Percentiles rank a stretch among this genome's conserved stretches.
Conservation (phyloP, 2,888 invertebrate genomes). For the Hypena proboscidalis region DNA sequence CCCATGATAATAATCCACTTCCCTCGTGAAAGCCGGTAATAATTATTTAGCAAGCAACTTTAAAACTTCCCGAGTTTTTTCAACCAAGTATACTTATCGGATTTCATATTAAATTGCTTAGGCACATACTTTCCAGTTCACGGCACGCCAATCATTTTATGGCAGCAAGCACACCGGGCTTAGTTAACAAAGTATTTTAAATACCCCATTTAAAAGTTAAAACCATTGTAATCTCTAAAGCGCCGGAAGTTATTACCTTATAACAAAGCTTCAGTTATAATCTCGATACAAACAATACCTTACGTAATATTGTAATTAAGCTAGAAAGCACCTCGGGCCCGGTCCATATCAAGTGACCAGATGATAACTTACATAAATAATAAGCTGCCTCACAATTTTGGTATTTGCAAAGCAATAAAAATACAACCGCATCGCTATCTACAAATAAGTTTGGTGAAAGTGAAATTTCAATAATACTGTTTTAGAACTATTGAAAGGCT, state of each 20-base stretch:
- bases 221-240: slow-evolving; percentile 38
- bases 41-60: no score
- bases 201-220: slow-evolving; percentile 18
- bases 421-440: slow-evolving; percentile 53
- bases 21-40: no score
- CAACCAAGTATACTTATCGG: no score
- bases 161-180: slow-evolving; percentile 29
- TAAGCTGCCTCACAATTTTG: slow-evolving; percentile 65
- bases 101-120: no score
- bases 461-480: slow-evolving; percentile 72
- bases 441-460: slow-evolving; percentile 73
- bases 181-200: slow-evolving; percentile 33
- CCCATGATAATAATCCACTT: no score
- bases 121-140: slow-evolving; percentile 33
- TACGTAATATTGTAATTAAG: slow-evolving; percentile 60
- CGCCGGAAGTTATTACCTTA: slow-evolving; percentile 42
- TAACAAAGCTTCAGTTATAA: slow-evolving; percentile 44
- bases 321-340: slow-evolving; percentile 58
- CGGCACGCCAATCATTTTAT: slow-evolving; percentile 26
- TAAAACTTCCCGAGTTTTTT: no score
- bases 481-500: slow-evolving; percentile 66
- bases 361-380: slow-evolving; percentile 26
- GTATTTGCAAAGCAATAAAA: slow-evolving; percentile 65
- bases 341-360: slow-evolving; percentile 20
- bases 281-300: slow-evolving; percentile 50